Conservation (phyloP, 2,888 invertebrate species). For the Colletes collaris region DNA sequence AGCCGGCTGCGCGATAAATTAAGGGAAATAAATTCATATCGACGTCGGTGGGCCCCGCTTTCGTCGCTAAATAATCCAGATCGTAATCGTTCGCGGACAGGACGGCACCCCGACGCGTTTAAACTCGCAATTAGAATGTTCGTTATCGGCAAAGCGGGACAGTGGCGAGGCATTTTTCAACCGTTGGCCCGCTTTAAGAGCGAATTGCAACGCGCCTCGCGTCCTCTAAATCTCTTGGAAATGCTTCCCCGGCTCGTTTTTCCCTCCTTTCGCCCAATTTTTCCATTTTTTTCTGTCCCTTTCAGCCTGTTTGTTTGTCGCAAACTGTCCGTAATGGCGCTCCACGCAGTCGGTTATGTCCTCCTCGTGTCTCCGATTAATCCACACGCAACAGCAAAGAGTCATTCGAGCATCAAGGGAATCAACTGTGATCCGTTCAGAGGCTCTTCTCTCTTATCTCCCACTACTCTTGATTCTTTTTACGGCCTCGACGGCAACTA, state of each 20-base stretch:
- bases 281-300: too few species aligned
- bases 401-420: too few species aligned
- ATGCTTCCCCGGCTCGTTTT: slow-evolving; percentile 5
- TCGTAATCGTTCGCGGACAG: slow-evolving; percentile 16
- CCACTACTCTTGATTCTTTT: too few species aligned
- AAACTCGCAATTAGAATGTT: slow-evolving; percentile 27
- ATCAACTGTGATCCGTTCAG: too few species aligned
- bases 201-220: slow-evolving; percentile 12
- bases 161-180: slow-evolving; percentile 19
- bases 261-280: too few species aligned
- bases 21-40: slow-evolving; percentile 33
- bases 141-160: not conserved
- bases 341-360: slow-evolving; percentile 41
- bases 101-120: slow-evolving; percentile 6
- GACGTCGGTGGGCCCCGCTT: not conserved
- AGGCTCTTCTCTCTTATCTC: too few species aligned
- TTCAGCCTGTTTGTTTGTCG: not conserved
- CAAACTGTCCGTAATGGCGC: slow-evolving; percentile 35
- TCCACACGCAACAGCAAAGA: too few species aligned
- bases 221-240: slow-evolving; percentile 48
- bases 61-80: slow-evolving; percentile 37
- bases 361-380: slow-evolving; percentile 33
- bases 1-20: slow-evolving; percentile 18
- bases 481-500: too few species aligned
- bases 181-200: slow-evolving; percentile 10